These are phyloP conservation scores for Trigoniulus corallinus DNA, from an alignment of 1,140 invertebrate genomes.

Conservation along the genomic window DNA sequence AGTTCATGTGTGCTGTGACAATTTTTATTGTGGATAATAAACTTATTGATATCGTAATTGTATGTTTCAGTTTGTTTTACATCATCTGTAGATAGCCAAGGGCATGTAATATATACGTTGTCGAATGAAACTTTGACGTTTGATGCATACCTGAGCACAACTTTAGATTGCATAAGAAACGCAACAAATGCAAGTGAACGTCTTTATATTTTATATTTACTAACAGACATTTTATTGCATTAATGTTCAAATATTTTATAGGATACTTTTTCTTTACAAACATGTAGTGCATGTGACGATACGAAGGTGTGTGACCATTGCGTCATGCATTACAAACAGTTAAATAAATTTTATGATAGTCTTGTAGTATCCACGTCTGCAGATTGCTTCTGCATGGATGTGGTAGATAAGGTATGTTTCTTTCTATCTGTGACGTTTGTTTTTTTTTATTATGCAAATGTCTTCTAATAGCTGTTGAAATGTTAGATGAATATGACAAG, in stretches of 20 bases:
- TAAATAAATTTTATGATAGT: conserved; percentile 13
- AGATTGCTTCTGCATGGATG: conserved; percentile 14
- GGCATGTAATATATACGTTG: neutral
- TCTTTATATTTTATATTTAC: conserved; percentile 7
- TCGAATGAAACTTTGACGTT: neutral
- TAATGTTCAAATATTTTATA: conserved; percentile 9
- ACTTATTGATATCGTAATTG: neutral
- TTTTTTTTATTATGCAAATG: neutral
- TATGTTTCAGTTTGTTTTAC: neutral
- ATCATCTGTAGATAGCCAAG: neutral
- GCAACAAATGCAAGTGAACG: conserved; percentile 4
- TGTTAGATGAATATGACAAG: conserved; percentile 15
- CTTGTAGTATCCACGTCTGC: conserved; percentile 10
- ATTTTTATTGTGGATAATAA: too few species aligned
- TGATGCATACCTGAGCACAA: neutral
- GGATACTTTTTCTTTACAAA: conserved; percentile 7
- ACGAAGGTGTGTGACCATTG: conserved; percentile 11
- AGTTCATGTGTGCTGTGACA: too few species aligned
- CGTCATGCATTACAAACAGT: conserved; percentile 6
- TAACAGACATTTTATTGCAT: conserved; percentile 4
- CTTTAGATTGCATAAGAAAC: neutral
- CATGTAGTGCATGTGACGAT: neutral
- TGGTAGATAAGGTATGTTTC: conserved; percentile 13
- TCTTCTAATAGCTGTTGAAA: neutral
- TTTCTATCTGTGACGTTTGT: neutral